phyloP scores from a whole-genome alignment of 1,140 invertebrate species.

The Nasonia giraulti region DNA sequence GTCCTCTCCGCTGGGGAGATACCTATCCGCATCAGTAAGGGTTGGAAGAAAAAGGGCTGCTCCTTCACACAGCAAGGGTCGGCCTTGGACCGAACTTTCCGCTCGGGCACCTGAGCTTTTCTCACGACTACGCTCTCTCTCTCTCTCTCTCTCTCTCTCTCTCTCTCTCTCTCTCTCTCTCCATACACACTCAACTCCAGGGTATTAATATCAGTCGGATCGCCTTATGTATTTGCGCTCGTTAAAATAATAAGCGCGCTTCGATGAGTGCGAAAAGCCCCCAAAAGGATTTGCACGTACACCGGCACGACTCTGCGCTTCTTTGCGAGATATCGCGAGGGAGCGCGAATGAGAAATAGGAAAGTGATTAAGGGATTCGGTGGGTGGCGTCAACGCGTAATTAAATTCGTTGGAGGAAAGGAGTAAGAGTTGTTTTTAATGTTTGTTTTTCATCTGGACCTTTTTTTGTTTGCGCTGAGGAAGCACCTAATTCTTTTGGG shows the following conservation, averaged over 20 bases:
- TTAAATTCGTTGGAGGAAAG: conserved; percentile 35
- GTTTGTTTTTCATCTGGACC: conserved; percentile 39
- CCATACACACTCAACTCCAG: background rate
- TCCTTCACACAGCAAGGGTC: conserved; percentile 42
- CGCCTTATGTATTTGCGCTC: conserved; percentile 48
- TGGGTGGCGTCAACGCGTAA: conserved; percentile 45
- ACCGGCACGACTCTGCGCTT: conserved; percentile 29
- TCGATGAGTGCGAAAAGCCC: conserved; percentile 55
- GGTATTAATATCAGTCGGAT: conserved; percentile 59
- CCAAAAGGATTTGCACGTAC: conserved; percentile 30
- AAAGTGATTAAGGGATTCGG: conserved; percentile 49
- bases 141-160: background rate
- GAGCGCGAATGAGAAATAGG: conserved; percentile 39
- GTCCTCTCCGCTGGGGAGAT: background rate
- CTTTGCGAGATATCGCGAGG: conserved; percentile 15
- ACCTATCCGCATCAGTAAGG: background rate
- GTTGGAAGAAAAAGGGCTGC: conserved; percentile 22
- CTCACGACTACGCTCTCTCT: conserved; percentile 59
- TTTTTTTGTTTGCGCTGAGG: conserved; percentile 12
- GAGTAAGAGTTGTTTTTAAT: conserved; percentile 13
- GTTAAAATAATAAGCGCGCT: conserved; percentile 64
- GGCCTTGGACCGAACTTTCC: conserved; percentile 38
- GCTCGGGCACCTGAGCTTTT: conserved; percentile 62
- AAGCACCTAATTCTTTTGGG: background rate
- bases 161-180: background rate